These are phyloP conservation scores for Albula glossodonta DNA, from an alignment of 2,113 vertebrate genomes.

Conservation along the genomic window DNA sequence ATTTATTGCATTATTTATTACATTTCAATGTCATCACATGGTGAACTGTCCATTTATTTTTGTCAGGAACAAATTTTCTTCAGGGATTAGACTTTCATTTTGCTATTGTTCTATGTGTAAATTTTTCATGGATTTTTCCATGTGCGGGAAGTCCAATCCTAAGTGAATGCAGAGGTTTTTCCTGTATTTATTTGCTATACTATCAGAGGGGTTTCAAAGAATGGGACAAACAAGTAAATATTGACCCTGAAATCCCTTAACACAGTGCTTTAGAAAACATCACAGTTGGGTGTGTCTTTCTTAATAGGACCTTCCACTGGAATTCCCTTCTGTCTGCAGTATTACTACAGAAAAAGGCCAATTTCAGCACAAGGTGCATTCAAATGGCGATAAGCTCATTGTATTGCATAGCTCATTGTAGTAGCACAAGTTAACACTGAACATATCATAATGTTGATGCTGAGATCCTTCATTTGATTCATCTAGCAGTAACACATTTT, in stretches of 20 bases:
- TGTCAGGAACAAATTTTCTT: background rate
- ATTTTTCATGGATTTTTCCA: background rate
- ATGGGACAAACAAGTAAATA: slow-evolving; percentile 7
- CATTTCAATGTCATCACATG: background rate
- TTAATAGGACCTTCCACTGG: slow-evolving; percentile 13
- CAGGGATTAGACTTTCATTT: background rate
- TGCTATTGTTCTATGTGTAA: background rate
- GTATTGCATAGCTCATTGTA: background rate
- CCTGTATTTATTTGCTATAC: background rate
- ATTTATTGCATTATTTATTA: background rate
- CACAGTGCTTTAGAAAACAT: slow-evolving; percentile 14
- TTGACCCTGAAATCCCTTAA: background rate
- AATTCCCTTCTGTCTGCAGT: slow-evolving; percentile 31
- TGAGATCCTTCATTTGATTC: background rate
- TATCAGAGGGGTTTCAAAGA: background rate
- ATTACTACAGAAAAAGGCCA: background rate
- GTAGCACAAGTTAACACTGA: background rate
- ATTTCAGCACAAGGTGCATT: background rate
- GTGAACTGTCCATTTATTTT: background rate
- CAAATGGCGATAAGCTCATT: background rate
- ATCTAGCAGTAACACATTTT: background rate
- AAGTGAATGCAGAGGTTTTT: background rate
- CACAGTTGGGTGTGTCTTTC: slow-evolving; percentile 24
- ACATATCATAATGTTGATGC: background rate
- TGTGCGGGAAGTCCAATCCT: background rate